Evolutionary conservation across 2,888 invertebrate species (phyloP), one percentile per base, ranked within the genome.

Genomic region (Diarsia mendica): DNA sequence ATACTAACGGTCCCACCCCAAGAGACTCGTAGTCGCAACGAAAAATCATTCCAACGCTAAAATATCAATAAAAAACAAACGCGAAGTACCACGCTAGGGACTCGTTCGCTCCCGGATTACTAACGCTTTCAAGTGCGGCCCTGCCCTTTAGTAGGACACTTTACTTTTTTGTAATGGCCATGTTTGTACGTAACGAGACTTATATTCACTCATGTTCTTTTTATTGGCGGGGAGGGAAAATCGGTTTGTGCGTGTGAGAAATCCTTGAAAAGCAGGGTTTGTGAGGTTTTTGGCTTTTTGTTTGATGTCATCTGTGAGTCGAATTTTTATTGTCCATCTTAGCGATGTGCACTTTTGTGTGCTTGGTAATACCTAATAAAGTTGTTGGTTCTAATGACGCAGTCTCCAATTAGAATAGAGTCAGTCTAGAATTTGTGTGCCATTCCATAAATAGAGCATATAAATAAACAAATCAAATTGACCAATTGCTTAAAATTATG

Each of bases 21-120:
- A 70, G 95, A 94, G 95, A 90, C 91, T 92, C 94, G 92, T 96
- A 91, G 92, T 92, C 91, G 85, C 88, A 85, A 92, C 94, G 92
- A 92, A 92, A 95, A 95, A 96, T 96, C 95, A 96, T 96, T 95
- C 95, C 94, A 84, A 88, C 91, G 93, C 93, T 94, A 94, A 96
- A 96, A 96, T 96, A 96, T 96, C 96, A 96, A 96, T 96, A 96
- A 96, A 96, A 95, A 93, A 96, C 94, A 93, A 94, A 92, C 91
- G 91, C 89, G 87, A 79, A 85, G 79, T 87, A 80, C 86, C 87
- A 85, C 89, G 85, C 89, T 80, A 77, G 94, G 94, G 95, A 93
- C 92, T 92, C 93, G 90, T 94, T 92, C 88, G 85, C 91, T 87
- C 79, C 89, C 81, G 94, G 93, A 93, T 94, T 94, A 93, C 94